Evolutionary conservation across 2,113 vertebrate species (phyloP), one percentile per base, ranked within the genome.

Genomic region (Brachionichthys hirsutus): DNA sequence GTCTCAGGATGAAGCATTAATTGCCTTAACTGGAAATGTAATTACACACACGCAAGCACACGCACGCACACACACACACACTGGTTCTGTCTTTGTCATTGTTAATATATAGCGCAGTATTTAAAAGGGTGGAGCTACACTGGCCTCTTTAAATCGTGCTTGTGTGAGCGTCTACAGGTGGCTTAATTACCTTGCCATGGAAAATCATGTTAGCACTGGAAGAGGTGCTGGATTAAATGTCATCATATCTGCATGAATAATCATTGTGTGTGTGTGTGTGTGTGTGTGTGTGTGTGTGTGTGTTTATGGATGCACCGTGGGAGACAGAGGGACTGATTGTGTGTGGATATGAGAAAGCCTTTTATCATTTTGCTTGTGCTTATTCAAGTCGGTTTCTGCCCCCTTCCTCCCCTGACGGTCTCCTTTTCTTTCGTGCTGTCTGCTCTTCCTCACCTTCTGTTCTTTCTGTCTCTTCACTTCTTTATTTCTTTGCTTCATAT

Each of bases 101-200:
- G 75, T 71, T 81, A 84, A 86, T 84, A 67, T 80, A 85, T 69
- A 73, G 59, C 55, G 58, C 43, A 57, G 73, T 54, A 60, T 77
- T 75, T 30, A 71, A 77, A 62, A 45, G 83, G 73, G 74, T 77
- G 68, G 78, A 61, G 54, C 60, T 60, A 72, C 82, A 80, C 67
- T 63, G 57, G 66, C 52, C 68, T 84, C 70, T 76, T 85, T 82
- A 75, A 66, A 74, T 62, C 3, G 18, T 40, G 58, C 38, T 34
- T 55, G 24, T 30, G 24, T 30, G 46, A 19, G 46, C 64, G 59
- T 55, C 71, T 55, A 74, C 80, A 73, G 77, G 74, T 82, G 69
- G 59, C 58, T 67, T 86, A 86, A 86, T 89, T 85, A 84, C 68
- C 75, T 81, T 72, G 67, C 78, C 63, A 50, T 74, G 67, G 70